Evolutionary conservation across 2,888 invertebrate genomes (phyloP).

Genomic region (Rambutsinella grinnellia): DNA sequence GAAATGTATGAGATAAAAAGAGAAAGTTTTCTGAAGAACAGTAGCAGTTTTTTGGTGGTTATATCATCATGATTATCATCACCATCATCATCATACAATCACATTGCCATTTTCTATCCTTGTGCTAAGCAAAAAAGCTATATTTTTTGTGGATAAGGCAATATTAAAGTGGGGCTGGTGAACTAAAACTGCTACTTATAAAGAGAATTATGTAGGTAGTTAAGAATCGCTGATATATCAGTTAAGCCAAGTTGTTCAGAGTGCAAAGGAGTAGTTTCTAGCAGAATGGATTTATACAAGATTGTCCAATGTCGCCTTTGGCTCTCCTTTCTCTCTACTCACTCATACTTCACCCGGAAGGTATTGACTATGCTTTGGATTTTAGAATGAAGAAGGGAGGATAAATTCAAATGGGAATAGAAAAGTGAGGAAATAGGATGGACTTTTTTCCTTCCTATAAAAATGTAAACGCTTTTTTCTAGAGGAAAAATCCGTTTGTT

Average conservation of each 20-base stretch:
- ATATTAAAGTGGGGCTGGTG: no score
- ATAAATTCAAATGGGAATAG: no score
- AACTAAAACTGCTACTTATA: no score
- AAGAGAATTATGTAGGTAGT: slow-evolving; percentile 18
- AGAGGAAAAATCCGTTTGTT: slow-evolving; percentile 28
- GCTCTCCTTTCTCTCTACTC: slow-evolving; percentile 9
- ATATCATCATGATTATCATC: slow-evolving; percentile 40
- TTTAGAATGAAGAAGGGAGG: background rate
- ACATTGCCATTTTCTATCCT: slow-evolving; percentile 36
- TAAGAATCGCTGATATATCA: background rate
- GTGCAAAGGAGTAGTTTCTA: no score
- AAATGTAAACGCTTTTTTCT: slow-evolving; percentile 18
- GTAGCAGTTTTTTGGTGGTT: background rate
- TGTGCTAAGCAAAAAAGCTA: no score
- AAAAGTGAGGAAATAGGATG: no score
- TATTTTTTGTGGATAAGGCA: no score
- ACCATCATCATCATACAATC: slow-evolving; percentile 31
- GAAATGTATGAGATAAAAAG: background rate
- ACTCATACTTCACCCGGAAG: background rate
- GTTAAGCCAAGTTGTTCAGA: background rate
- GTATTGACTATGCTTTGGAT: background rate
- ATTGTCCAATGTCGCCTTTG: slow-evolving; percentile 41
- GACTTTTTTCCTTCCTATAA: background rate
- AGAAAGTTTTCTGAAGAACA: background rate
- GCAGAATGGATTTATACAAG: slow-evolving; percentile 29